Percentiles rank a stretch among this genome's conserved stretches.
phyloP scores from a whole-genome alignment of 2,113 vertebrate species.

The Lampris incognitus region DNA sequence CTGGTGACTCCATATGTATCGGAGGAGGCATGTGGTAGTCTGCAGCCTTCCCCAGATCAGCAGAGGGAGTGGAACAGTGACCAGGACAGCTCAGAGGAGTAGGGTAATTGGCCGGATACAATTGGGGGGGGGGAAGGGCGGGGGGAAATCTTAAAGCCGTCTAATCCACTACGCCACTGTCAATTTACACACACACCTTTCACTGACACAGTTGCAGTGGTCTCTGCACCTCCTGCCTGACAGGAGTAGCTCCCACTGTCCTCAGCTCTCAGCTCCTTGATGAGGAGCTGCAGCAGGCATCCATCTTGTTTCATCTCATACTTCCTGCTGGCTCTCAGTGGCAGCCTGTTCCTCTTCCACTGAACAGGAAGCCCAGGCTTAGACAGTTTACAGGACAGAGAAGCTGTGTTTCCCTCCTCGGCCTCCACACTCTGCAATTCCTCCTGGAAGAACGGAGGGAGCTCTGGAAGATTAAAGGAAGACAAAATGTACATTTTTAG shows the following conservation, averaged over 20 bases:
- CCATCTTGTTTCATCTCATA: slow-evolving; percentile 82
- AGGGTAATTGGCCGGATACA: too few relatives aligned
- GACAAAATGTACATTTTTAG: background rate
- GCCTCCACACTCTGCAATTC: slow-evolving; percentile 76
- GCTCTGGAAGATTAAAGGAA: slow-evolving; percentile 39
- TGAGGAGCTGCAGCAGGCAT: slow-evolving; percentile 71
- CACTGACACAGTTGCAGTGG: slow-evolving; percentile 76
- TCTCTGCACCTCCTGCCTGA: slow-evolving; percentile 76
- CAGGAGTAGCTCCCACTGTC: slow-evolving; percentile 84
- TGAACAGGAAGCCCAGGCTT: slow-evolving; percentile 72
- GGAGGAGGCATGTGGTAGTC: too few relatives aligned
- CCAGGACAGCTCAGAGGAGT: too few relatives aligned
- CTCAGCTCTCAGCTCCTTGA: slow-evolving; percentile 70
- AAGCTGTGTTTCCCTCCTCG: slow-evolving; percentile 65
- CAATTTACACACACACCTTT: slow-evolving; percentile 72
- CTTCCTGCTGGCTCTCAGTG: slow-evolving; percentile 72
- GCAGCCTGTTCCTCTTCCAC: slow-evolving; percentile 80
- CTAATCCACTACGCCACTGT: too few relatives aligned
- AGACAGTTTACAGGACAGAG: slow-evolving; percentile 79
- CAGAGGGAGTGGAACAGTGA: too few relatives aligned
- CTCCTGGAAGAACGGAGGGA: slow-evolving; percentile 70
- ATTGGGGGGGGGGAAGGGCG: too few relatives aligned
- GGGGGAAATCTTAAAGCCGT: too few relatives aligned
- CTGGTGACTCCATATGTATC: too few relatives aligned
- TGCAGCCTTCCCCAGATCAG: too few relatives aligned